Evolutionary conservation across 2,888 invertebrate genomes (phyloP), one percentile per base, ranked within the genome.

Genomic region (Stenurella melanura): DNA sequence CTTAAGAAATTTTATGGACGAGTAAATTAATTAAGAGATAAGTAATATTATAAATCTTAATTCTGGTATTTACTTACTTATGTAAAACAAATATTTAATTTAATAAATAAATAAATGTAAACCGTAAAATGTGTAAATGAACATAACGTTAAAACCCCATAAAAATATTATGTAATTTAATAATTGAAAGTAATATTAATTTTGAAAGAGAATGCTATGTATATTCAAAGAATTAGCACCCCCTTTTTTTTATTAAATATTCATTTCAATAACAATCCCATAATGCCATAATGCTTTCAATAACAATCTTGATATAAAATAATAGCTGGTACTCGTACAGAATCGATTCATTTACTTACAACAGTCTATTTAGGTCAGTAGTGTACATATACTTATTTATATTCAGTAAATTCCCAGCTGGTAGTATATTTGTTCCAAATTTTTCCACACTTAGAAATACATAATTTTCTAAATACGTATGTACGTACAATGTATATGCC

Each of bases 41-140:
- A 70, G 19, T 10, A 21, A 60, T 15, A 38, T 42, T 60, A 60
- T 70, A 70, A 70, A 70, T 70, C 38, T 70, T 60, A 70, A 60
- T 70, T 70, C 21, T 60, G 15, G 18, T 70, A 70, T 70, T 70
- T 70, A 38, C 38, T 58, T 38, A 60, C 60, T 60, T 70, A 42
- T 58, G 70, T 18, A 60, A 70, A 42, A 58, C 50, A 70, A 70
- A 70, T 70, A 70, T 70, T 70, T 70, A 60, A 34, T n/a, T 58
- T 70, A 50, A 70, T 19, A 56, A 70, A 34, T 60, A 70, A 70
- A 60, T 57, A 50, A 60, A n/a, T 60, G 18, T n/a, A 19, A 58
- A 42, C 15, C 15, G 60, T 19, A 34, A 19, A 26, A 50, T 18
- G 38, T 19, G 42, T 19, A 15, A 38, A 17, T 18, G 38, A 0